Evolutionary conservation across 64 coral and sea anemone genomes (phyloP).

Genomic region (Montipora efflorescens): DNA sequence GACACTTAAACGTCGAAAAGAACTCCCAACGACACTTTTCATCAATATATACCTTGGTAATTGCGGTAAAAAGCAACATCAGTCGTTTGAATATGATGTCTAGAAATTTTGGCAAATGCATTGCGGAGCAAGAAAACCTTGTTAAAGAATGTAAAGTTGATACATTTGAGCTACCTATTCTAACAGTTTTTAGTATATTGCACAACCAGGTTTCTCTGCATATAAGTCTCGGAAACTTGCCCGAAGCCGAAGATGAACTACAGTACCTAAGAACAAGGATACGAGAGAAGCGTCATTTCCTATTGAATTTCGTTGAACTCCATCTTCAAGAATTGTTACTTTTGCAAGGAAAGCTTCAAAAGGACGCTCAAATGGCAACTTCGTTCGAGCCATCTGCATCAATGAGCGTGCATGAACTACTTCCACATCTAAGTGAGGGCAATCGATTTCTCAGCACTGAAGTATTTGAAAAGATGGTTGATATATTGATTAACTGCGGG

Average conservation of each 20-base stretch:
- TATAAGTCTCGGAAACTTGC: not conserved
- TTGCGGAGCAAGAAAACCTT: not conserved
- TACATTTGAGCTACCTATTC: not conserved
- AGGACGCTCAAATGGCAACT: not conserved
- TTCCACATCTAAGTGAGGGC: not conserved
- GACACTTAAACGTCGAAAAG: not conserved
- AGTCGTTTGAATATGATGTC: not conserved
- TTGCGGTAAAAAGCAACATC: not conserved
- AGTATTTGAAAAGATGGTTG: not conserved
- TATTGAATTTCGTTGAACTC: not conserved
- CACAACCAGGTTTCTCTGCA: not conserved
- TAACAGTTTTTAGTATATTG: not conserved
- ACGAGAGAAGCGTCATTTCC: not conserved
- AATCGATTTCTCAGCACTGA: not conserved
- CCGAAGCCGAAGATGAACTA: not conserved
- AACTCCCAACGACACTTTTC: fast-evolving
- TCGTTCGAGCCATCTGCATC: not conserved
- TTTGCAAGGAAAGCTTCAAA: not conserved
- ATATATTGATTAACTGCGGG: not conserved
- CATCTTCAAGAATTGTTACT: not conserved
- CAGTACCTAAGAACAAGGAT: not conserved
- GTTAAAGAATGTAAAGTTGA: not conserved
- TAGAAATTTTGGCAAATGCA: not conserved
- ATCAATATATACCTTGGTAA: not conserved
- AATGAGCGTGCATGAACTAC: not conserved